Evolutionary conservation across 1,140 invertebrate species (phyloP).

Genomic region (Paracyclopina nana): DNA sequence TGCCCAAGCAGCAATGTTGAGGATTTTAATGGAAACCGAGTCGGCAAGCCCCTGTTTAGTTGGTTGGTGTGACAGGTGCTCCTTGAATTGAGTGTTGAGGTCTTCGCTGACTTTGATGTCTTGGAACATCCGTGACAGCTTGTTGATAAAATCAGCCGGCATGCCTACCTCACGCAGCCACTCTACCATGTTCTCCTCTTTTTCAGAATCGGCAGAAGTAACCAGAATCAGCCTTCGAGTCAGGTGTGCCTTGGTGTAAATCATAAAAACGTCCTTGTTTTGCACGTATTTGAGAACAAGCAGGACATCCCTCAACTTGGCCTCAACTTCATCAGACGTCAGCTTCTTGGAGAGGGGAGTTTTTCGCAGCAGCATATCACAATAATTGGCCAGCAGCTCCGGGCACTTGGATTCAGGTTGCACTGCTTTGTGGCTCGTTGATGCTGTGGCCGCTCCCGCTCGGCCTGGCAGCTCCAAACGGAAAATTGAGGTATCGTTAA

Average conservation of each 20-base stretch:
- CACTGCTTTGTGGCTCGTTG: slow-evolving; percentile 26
- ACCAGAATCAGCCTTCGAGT: slow-evolving; percentile 85
- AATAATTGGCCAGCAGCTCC: slow-evolving; percentile 95
- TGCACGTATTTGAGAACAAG: slow-evolving; percentile 96
- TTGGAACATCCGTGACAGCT: slow-evolving; percentile 74
- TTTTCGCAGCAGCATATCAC: slow-evolving; percentile 94
- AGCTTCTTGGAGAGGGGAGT: slow-evolving; percentile 88
- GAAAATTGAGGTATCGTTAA: slow-evolving; percentile 60
- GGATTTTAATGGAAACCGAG: slow-evolving; percentile 49
- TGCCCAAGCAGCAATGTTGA: slow-evolving; percentile 96
- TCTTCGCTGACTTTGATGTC: slow-evolving; percentile 98
- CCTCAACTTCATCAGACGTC: slow-evolving; percentile 93
- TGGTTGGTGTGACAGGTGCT: slow-evolving; percentile 21
- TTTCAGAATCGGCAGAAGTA: slow-evolving; percentile 92
- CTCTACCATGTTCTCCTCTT: slow-evolving; percentile 98
- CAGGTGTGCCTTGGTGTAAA: slow-evolving; percentile 95
- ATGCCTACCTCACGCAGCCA: slow-evolving; percentile 73
- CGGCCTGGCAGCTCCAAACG: slow-evolving; percentile 11
- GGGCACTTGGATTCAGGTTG: slow-evolving; percentile 91
- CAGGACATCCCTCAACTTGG: slow-evolving; percentile 71
- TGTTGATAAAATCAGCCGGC: slow-evolving; percentile 98
- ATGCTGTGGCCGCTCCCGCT: slow-evolving; percentile 4
- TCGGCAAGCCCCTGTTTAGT: slow-evolving; percentile 24
- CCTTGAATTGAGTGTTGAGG: slow-evolving; percentile 83
- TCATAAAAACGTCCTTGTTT: slow-evolving; percentile 99